These are phyloP conservation scores for Listronotus oregonensis DNA, from an alignment of 1,140 invertebrate genomes.

Conservation along the genomic window DNA sequence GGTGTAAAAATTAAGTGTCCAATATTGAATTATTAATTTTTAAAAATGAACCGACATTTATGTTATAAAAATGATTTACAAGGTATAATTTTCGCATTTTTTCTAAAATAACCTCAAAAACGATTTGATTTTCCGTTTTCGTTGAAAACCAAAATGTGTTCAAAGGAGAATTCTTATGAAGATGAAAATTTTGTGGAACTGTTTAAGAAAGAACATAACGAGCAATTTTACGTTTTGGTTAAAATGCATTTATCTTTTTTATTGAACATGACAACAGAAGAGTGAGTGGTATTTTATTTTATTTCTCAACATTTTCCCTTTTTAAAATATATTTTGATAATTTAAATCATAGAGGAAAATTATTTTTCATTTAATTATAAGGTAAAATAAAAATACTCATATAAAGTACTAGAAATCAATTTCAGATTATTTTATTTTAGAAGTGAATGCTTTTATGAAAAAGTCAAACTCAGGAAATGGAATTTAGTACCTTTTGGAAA, in stretches of 20 bases:
- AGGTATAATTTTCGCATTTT: not conserved
- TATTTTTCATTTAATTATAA: too few relatives aligned
- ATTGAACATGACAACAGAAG: conserved; percentile 78
- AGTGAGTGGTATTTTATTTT: conserved; percentile 63
- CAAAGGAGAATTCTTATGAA: conserved; percentile 14
- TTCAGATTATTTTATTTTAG: conserved; percentile 56
- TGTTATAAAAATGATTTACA: not conserved
- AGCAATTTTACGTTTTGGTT: conserved; percentile 85
- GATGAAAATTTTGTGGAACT: conserved; percentile 64
- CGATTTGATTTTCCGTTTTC: not conserved
- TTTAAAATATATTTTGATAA: too few relatives aligned
- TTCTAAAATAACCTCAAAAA: not conserved
- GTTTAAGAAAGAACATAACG: conserved; percentile 76
- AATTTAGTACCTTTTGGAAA: conserved; percentile 63
- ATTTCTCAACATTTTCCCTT: too few relatives aligned
- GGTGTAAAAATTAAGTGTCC: too few relatives aligned
- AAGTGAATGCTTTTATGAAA: conserved; percentile 65
- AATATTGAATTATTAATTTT: too few relatives aligned
- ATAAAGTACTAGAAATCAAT: too few relatives aligned
- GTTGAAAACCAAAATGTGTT: conserved; percentile 12
- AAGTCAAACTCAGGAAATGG: conserved; percentile 71
- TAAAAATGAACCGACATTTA: not conserved
- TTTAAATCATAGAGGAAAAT: too few relatives aligned
- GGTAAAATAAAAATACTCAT: too few relatives aligned
- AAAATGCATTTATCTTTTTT: conserved; percentile 62